Base-by-base conservation (phyloP, 2,797 vertebrate species). In the Cheirogaleus major region DNA sequence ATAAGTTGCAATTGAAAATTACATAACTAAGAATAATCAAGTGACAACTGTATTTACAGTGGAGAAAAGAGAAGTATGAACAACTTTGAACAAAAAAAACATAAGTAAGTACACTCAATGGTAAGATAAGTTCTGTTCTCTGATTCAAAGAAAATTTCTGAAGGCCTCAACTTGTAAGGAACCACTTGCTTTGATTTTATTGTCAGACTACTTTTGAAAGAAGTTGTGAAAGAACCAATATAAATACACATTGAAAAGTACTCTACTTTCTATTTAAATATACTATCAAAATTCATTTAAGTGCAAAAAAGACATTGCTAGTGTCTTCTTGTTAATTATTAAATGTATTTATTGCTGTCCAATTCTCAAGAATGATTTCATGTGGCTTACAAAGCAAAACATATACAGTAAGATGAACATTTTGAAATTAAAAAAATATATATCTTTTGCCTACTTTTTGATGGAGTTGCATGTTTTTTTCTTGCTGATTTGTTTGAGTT, bases 251-350 rank as follows among this genome's bases (percentile, higher is more conserved):
- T 72, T 81, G 32, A 69, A 89, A 89, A 95, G n/a, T 30, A 72
- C 63, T 91, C 95, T 57, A 57, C 78, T 82, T 92, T 78, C 43
- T 82, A n/a, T 73, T 96, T 67, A 70, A 96, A 73, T 79, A 57
- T 52, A 43, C 50, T 79, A 38, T 43, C 22, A 63, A 96, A 63
- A n/a, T 52, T 23, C 12, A 82, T 89, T 89, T 78, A 72, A 89
- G 73, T 85, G 48, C 38, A 92, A 91, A 89, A 2, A 73, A 88
- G 52, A 50, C 61, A 59, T 93, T 52, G 78, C 22, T 91, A 82
- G 91, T 59, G n/a, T 43, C 25, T 92, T 89, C 13, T 25, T 72
- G 14, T 35, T 80, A 83, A 50, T 96, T 9, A 81, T 23, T 48
- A 95, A 93, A 84, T 67, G 14, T 12, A 32, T 69, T 90, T 92